Evolutionary conservation across 2,888 invertebrate genomes (phyloP).

Genomic region (Neuroscelio doddi): DNA sequence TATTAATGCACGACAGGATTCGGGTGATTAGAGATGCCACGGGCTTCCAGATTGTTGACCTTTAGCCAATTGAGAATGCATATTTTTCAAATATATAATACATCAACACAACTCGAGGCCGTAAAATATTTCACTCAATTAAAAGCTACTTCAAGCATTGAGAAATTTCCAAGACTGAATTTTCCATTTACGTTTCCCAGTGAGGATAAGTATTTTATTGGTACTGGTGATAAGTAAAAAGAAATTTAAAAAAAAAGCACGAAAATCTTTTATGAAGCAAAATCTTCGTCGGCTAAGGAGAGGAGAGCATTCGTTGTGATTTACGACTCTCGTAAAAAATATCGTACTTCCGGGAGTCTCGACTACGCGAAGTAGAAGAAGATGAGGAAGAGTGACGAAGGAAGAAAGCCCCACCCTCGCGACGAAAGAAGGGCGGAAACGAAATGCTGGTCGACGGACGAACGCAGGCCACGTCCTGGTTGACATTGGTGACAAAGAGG

Average conservation of each 20-base stretch:
- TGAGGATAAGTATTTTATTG: neutral
- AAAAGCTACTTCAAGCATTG: too few relatives aligned
- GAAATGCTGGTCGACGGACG: constrained; percentile 14
- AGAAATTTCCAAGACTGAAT: too few relatives aligned
- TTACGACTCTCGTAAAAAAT: constrained; percentile 44
- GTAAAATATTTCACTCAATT: too few relatives aligned
- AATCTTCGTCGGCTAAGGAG: constrained; percentile 25
- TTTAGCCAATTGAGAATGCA: too few relatives aligned
- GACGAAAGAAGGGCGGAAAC: constrained; percentile 49
- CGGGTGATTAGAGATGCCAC: too few relatives aligned
- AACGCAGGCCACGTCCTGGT: constrained; percentile 12
- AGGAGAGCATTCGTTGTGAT: constrained; percentile 39
- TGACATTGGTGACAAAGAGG: constrained; percentile 37
- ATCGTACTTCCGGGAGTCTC: constrained; percentile 37
- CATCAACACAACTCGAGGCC: too few relatives aligned
- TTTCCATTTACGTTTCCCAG: too few relatives aligned
- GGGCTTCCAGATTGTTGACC: too few relatives aligned
- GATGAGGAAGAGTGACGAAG: constrained; percentile 16
- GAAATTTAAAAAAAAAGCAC: constrained; percentile 14
- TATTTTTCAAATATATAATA: too few relatives aligned
- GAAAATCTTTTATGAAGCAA: constrained; percentile 43
- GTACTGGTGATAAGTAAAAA: constrained; percentile 22
- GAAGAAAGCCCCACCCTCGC: constrained; percentile 35
- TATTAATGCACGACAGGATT: too few relatives aligned
- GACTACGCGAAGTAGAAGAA: neutral